These are phyloP conservation scores for Tragelaphus strepsiceros DNA, from an alignment of 2,113 vertebrate species.

Conservation along the genomic window DNA sequence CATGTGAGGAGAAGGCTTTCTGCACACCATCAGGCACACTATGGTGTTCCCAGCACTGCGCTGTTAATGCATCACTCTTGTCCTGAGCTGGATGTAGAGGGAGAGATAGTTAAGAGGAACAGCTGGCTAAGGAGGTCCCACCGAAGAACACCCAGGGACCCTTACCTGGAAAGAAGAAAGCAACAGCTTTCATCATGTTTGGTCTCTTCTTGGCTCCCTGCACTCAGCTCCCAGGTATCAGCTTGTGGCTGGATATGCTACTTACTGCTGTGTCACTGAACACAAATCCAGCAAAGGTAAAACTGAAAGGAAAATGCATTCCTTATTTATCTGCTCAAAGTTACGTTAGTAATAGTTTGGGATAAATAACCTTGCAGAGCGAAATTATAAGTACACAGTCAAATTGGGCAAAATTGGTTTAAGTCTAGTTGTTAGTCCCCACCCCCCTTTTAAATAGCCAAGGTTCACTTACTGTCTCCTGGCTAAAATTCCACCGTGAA, in stretches of 20 bases:
- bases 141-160: background rate
- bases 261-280: background rate
- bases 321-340: background rate
- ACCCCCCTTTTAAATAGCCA: background rate
- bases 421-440: background rate
- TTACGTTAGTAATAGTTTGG: background rate
- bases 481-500: background rate
- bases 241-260: background rate
- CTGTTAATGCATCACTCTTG: background rate
- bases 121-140: background rate
- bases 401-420: background rate
- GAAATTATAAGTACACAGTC: background rate
- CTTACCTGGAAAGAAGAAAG: background rate
- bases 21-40: constrained; percentile 54
- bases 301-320: background rate
- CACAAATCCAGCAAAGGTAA: background rate
- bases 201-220: background rate
- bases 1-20: constrained; percentile 43
- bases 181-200: background rate
- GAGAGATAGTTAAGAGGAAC: background rate
- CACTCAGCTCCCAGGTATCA: background rate
- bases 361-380: background rate
- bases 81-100: background rate
- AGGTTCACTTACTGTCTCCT: background rate
- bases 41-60: constrained; percentile 25